Percentiles rank a stretch among this genome's conserved stretches.
These are phyloP conservation scores for Apamea crenata DNA, from an alignment of 2,888 invertebrate genomes.

Conservation along the genomic window DNA sequence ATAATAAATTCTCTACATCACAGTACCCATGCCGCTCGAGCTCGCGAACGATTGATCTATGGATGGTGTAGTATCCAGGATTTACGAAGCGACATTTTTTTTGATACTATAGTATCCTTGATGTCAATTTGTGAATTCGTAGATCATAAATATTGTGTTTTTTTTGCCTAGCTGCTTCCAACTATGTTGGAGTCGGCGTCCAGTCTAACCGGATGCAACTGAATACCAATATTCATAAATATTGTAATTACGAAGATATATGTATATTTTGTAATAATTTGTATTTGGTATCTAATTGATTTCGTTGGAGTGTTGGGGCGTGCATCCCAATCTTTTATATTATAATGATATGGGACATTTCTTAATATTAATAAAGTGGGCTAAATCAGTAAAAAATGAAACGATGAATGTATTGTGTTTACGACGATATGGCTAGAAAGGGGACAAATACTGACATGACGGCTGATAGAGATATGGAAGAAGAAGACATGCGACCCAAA, in stretches of 20 bases:
- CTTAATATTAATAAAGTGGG: background rate
- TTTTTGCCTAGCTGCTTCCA: too few relatives aligned
- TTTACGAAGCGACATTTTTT: too few relatives aligned
- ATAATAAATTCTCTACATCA: too few relatives aligned
- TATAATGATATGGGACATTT: too few relatives aligned
- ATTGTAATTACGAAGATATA: background rate
- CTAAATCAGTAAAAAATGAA: background rate
- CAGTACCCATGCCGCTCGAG: too few relatives aligned
- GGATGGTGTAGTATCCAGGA: background rate
- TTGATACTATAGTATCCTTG: too few relatives aligned
- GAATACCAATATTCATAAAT: background rate
- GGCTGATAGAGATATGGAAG: background rate
- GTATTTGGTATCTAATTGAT: background rate
- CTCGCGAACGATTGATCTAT: too few relatives aligned
- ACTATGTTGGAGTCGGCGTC: too few relatives aligned
- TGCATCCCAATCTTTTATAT: background rate
- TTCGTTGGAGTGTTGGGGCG: background rate
- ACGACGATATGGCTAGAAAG: background rate
- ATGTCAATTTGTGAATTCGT: background rate
- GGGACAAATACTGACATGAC: background rate
- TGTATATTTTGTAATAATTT: background rate
- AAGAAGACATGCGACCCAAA: too few relatives aligned
- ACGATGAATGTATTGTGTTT: background rate
- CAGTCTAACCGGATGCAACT: too few relatives aligned
- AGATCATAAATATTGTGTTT: background rate